phyloP scores from a whole-genome alignment of 2,113 vertebrate genomes.

The Hassar affinis region DNA sequence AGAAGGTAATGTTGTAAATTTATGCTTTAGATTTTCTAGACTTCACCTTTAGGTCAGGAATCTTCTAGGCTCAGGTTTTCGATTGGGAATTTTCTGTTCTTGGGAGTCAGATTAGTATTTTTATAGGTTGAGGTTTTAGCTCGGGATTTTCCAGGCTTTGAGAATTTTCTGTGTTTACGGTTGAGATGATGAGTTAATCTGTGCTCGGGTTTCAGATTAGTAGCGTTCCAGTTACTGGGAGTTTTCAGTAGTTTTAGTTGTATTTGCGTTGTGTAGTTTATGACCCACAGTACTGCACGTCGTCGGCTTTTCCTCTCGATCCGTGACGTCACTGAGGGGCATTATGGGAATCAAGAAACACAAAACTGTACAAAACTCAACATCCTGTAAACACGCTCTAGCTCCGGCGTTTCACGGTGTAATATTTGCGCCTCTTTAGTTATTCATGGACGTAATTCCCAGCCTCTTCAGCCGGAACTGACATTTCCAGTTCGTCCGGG shows the following conservation, averaged over 20 bases:
- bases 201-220: too few relatives aligned
- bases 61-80: neutral
- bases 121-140: neutral
- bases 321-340: neutral
- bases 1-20: neutral
- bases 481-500: conserved; percentile 56
- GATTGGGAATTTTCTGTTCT: neutral
- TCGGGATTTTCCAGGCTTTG: neutral
- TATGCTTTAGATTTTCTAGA: neutral
- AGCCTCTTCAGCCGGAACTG: conserved; percentile 29
- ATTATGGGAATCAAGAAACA: too few relatives aligned
- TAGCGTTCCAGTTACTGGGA: too few relatives aligned
- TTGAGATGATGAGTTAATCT: too few relatives aligned
- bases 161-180: too few relatives aligned
- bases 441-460: neutral
- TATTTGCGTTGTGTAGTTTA: neutral
- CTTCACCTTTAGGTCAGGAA: neutral
- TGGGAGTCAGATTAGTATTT: neutral
- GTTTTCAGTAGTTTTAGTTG: neutral
- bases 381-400: too few relatives aligned
- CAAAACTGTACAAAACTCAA: too few relatives aligned
- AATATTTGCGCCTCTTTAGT: neutral
- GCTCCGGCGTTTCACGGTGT: neutral
- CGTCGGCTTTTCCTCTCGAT: neutral
- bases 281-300: too few relatives aligned